These are phyloP conservation scores for Mormoops blainvillei DNA, from an alignment of 2,113 vertebrate genomes.

Conservation along the genomic window DNA sequence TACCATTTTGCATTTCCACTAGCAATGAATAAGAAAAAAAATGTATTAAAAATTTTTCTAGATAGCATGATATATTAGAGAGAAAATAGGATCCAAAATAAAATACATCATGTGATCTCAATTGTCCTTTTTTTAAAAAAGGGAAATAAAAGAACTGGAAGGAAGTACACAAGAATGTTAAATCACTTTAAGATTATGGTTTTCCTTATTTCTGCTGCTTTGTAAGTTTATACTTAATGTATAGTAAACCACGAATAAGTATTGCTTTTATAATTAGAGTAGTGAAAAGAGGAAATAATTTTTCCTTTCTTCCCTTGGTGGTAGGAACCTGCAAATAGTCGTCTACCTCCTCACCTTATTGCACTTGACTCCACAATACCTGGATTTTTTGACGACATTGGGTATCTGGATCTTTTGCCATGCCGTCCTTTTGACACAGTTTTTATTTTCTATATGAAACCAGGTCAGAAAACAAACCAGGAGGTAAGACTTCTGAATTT, in stretches of 20 bases:
- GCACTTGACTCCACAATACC: constrained; percentile 92
- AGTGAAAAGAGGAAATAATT: neutral
- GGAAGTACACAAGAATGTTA: neutral
- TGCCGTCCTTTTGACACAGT: constrained; percentile 97
- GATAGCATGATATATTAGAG: neutral
- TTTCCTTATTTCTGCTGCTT: constrained; percentile 6
- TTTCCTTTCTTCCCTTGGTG: constrained; percentile 6
- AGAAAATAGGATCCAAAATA: neutral
- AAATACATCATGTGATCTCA: neutral
- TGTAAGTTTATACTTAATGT: neutral
- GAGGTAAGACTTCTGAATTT: constrained; percentile 82
- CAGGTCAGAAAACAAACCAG: constrained; percentile 94
- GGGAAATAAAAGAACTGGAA: neutral
- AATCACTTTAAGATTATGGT: neutral
- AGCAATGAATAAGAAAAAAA: neutral
- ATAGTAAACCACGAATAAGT: neutral
- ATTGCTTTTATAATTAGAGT: constrained; percentile 7
- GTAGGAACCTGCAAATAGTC: constrained; percentile 94
- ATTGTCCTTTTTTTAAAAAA: neutral
- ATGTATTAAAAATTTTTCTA: neutral
- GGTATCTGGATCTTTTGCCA: constrained; percentile 93
- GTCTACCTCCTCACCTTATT: constrained; percentile 96
- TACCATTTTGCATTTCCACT: neutral
- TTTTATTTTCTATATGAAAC: constrained; percentile 96
- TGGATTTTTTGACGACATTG: constrained; percentile 96